phyloP scores from a whole-genome alignment of 1,140 invertebrate species.

The Samia ricini region DNA sequence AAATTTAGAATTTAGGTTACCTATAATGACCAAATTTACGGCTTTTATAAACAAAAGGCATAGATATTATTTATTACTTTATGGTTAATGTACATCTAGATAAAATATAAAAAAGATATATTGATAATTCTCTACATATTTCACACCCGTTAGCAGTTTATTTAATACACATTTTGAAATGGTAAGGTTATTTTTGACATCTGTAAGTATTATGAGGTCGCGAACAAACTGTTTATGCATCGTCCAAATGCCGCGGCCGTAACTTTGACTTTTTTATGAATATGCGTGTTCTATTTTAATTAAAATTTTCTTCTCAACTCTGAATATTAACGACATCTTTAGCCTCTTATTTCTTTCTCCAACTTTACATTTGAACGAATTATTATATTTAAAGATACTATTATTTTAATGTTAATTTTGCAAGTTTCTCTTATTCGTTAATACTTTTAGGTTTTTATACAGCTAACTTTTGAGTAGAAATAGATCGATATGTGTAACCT shows the following conservation, averaged over 20 bases:
- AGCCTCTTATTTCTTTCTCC: slow-evolving; percentile 18
- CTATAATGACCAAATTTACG: too few relatives aligned
- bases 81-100: too few relatives aligned
- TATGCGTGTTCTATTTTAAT: slow-evolving; percentile 34
- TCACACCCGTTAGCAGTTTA: not conserved
- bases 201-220: slow-evolving; percentile 6
- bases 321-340: slow-evolving; percentile 30
- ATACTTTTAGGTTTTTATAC: not conserved
- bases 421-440: not conserved
- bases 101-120: too few relatives aligned
- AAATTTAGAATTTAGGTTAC: too few relatives aligned
- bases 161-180: slow-evolving; percentile 1
- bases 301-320: slow-evolving; percentile 29
- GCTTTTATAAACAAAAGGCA: too few relatives aligned
- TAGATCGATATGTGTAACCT: slow-evolving; percentile 68
- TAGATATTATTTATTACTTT: too few relatives aligned
- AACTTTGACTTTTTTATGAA: slow-evolving; percentile 28
- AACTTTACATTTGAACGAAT: not conserved
- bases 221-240: slow-evolving; percentile 10
- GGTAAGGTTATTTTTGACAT: not conserved
- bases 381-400: slow-evolving; percentile 1
- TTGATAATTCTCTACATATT: not conserved
- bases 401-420: not conserved
- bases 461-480: slow-evolving; percentile 36
- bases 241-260: slow-evolving; percentile 10